Evolutionary conservation across 1,140 invertebrate genomes (phyloP), one percentile per base, ranked within the genome.

Genomic region (Drosophila ananassae): DNA sequence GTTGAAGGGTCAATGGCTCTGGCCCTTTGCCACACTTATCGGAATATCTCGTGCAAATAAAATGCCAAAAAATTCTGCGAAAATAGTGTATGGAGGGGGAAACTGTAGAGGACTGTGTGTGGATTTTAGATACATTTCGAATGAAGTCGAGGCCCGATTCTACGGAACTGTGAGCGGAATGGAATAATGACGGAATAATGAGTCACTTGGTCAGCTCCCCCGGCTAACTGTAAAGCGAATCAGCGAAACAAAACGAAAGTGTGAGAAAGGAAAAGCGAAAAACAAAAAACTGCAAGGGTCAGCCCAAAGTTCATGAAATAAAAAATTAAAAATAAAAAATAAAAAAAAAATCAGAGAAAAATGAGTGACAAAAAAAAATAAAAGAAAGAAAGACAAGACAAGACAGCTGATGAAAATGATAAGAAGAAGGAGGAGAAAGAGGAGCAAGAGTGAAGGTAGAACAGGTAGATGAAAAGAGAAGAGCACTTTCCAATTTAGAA

Each of bases 231-330:
- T 47, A 10, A 66, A 67, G 47, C 48, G 41, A 46, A 68, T 22
- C 5, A 24, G 62, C 12, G 25, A 61, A 44, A 39, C 30, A 22
- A 76, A 74, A 59, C 66, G 50, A 66, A 50, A 77, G 71, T 79
- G 77, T 75, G 77, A 76, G 72, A 77, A 76, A 44, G 74, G 51
- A 61, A 72, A 47, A 28, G 17, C 22, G 6, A 44, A 44, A 1
- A 32, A 32, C 32, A 73, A 48, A 60, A 54, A 80, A 67, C 55
- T 37, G 72, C 72, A 61, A 17, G 17, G 63, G 56, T 47, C 44
- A 39, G 50, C 25, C 62, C 25, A 37, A 67, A 47, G 17, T 22
- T 47, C 21, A 47, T 10, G 5, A 30, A 57, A 58, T 17, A 44
- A 10, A 61, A 41, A 22, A 21, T 50, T 50, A 59, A 22, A 30